Percentiles rank a stretch among this genome's conserved stretches.
Conservation (phyloP, 2,797 vertebrate species). For the Agapornis canus region DNA sequence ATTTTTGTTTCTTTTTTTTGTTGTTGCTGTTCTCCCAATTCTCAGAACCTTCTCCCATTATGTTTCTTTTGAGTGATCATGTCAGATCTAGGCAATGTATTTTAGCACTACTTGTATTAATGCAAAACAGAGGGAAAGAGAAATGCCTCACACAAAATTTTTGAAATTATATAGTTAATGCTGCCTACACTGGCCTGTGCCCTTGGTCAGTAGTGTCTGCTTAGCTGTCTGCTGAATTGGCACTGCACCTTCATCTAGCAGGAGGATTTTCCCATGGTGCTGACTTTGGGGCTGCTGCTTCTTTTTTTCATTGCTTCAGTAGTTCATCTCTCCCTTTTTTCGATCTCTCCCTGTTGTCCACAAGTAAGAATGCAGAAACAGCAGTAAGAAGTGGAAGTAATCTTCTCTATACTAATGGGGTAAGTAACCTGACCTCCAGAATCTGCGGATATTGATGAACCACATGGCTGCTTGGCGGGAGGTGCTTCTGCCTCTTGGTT, state of each 20-base stretch:
- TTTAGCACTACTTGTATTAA: neutral
- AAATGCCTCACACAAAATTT: neutral
- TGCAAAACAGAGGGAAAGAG: neutral
- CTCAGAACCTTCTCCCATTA: neutral
- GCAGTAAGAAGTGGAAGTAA: neutral
- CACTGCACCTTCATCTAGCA: accelerated
- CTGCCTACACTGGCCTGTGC: neutral
- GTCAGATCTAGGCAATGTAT: neutral
- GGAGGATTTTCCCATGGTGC: neutral
- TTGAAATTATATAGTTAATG: accelerated
- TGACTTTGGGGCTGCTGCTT: neutral
- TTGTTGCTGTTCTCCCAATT: neutral
- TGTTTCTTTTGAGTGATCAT: accelerated
- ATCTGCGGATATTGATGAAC: accelerated
- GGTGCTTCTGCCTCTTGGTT: accelerated
- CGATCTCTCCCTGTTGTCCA: accelerated
- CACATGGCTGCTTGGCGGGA: accelerated
- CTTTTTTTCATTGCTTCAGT: accelerated
- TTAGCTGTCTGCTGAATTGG: neutral
- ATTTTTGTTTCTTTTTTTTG: neutral
- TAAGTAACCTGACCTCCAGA: neutral
- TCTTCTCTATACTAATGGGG: neutral
- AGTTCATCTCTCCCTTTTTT: accelerated
- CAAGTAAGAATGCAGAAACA: neutral
- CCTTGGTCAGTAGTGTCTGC: accelerated